Evolutionary conservation across 2,888 invertebrate species (phyloP).

Genomic region (Reticulitermes lucifugus): DNA sequence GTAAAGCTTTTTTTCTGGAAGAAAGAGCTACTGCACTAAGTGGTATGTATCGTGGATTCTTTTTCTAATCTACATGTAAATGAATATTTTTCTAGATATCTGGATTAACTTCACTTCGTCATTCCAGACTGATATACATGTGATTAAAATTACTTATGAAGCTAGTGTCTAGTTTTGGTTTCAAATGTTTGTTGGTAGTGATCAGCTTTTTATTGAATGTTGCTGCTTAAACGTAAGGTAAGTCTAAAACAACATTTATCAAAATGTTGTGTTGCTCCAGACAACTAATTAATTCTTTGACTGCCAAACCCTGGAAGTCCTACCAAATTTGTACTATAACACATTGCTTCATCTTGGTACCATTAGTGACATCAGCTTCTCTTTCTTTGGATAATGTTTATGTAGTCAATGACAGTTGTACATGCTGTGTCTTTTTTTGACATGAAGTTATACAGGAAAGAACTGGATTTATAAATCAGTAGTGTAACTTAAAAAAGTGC

Average conservation of each 20-base stretch:
- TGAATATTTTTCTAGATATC: constrained; percentile 14
- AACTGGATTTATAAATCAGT: background rate
- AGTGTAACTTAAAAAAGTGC: background rate
- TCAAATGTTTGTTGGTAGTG: constrained; percentile 12
- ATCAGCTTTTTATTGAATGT: constrained; percentile 16
- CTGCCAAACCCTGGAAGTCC: no score
- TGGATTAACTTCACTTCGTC: background rate
- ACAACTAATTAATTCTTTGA: background rate
- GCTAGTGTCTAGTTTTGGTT: background rate
- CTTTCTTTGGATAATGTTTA: no score
- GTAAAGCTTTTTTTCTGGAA: background rate
- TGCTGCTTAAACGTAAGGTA: background rate
- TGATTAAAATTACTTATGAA: constrained; percentile 21
- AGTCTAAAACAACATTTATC: background rate
- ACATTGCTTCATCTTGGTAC: no score
- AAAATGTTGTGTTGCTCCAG: background rate
- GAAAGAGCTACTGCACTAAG: background rate
- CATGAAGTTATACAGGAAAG: background rate
- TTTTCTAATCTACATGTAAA: constrained; percentile 9
- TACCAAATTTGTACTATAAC: no score
- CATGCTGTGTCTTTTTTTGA: no score
- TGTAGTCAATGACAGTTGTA: no score
- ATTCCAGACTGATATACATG: constrained; percentile 16
- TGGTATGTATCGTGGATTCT: background rate
- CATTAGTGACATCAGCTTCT: no score